These are phyloP conservation scores for Rallus limicola DNA, from an alignment of 2,113 vertebrate species.

Conservation along the genomic window DNA sequence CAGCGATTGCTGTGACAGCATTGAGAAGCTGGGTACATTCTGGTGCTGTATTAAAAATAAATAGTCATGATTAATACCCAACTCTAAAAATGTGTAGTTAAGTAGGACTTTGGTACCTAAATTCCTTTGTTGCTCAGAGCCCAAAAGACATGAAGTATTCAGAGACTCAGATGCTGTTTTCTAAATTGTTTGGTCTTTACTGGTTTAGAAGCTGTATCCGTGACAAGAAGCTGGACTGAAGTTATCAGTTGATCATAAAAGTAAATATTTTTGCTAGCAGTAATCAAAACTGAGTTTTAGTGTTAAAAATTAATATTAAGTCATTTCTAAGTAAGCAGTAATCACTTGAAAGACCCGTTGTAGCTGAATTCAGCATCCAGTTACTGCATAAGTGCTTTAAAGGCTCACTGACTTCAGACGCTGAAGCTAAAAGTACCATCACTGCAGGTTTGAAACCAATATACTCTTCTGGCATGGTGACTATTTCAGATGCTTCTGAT, in stretches of 20 bases:
- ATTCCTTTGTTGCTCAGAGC: not conserved
- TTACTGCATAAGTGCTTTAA: not conserved
- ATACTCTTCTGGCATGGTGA: not conserved
- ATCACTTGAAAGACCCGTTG: not conserved
- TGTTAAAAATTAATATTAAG: not conserved
- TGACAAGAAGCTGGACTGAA: not conserved
- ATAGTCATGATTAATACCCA: not conserved
- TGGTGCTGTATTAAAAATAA: not conserved
- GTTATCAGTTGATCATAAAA: not conserved
- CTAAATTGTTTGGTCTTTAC: not conserved
- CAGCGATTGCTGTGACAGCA: not conserved
- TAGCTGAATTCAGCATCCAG: not conserved
- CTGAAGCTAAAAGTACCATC: not conserved
- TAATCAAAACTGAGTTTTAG: not conserved
- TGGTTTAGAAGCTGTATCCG: not conserved
- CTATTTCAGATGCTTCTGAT: slow-evolving; percentile 24
- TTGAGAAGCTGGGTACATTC: not conserved
- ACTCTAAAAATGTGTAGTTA: not conserved
- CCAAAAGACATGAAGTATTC: not conserved
- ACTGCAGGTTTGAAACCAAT: not conserved
- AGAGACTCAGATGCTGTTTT: not conserved
- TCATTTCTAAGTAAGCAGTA: not conserved
- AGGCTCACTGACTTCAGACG: slow-evolving; percentile 8
- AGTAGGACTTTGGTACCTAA: not conserved
- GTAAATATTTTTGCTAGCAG: not conserved